phyloP scores from a whole-genome alignment of 2,797 vertebrate genomes.

The Pyrocephalus nanus region DNA sequence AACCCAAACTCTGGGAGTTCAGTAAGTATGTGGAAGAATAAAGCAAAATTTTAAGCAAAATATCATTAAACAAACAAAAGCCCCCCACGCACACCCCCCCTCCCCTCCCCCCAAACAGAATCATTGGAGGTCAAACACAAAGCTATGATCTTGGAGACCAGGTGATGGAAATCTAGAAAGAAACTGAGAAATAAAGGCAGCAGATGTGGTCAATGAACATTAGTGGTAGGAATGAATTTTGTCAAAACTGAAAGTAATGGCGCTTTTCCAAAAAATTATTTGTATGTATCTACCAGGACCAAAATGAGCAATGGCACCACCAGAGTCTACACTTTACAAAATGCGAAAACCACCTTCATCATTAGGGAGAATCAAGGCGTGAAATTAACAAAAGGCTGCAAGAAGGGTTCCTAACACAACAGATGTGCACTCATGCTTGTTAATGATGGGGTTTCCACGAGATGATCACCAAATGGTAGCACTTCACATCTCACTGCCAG shows the following conservation, averaged over 20 bases:
- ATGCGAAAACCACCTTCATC: not conserved
- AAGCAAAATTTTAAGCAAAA: not conserved
- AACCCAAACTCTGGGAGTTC: not conserved
- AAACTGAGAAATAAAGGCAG: not conserved
- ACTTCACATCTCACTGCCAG: constrained; percentile 12
- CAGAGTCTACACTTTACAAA: not conserved
- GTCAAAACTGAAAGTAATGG: not conserved
- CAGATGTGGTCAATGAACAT: not conserved
- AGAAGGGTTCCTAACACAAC: not conserved
- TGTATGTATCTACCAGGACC: not conserved
- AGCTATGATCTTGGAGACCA: not conserved
- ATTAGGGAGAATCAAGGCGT: not conserved
- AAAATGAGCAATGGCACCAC: not conserved
- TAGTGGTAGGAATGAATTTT: not conserved
- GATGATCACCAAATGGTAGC: constrained; percentile 20
- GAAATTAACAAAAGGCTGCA: not conserved
- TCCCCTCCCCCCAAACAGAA: not conserved
- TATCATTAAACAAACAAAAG: not conserved
- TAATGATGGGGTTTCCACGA: not conserved
- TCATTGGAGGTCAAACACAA: not conserved
- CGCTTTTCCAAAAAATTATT: not conserved
- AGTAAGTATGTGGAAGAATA: not conserved
- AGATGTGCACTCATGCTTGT: not conserved
- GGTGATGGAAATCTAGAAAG: not conserved
- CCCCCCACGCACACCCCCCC: too few relatives aligned